A percentile compares a stretch with the other conserved stretches of the same genome.
Evolutionary conservation across 2,888 invertebrate species (phyloP).

Genomic region (Hyles lineata): DNA sequence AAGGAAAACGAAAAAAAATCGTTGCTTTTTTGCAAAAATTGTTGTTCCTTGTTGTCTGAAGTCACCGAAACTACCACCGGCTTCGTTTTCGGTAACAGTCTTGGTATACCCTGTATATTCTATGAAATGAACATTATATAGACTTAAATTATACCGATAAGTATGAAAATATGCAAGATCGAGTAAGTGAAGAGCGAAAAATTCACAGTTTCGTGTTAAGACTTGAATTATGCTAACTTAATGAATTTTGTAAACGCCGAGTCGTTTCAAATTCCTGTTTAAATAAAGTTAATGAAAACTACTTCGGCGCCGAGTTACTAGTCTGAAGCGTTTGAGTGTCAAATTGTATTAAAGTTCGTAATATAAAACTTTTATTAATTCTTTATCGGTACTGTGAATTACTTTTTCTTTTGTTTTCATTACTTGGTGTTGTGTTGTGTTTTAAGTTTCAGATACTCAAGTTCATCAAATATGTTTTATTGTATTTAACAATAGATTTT

Average conservation of each 20-base stretch:
- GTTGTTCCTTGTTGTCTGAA: too few species aligned
- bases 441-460: too few species aligned
- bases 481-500: too few species aligned
- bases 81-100: too few species aligned
- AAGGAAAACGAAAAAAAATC: too few species aligned
- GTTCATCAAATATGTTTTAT: too few species aligned
- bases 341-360: constrained; percentile 2
- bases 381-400: not conserved
- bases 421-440: too few species aligned
- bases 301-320: constrained; percentile 1
- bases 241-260: constrained; percentile 17
- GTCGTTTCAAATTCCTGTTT: constrained; percentile 20
- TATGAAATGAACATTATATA: too few species aligned
- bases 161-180: not conserved
- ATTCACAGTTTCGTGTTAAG: not conserved
- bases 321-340: constrained; percentile 13
- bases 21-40: too few species aligned
- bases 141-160: not conserved
- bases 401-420: not conserved
- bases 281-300: constrained; percentile 25
- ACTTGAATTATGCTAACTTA: constrained; percentile 20
- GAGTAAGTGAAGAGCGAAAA: not conserved
- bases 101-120: too few species aligned
- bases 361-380: not conserved
- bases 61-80: too few species aligned